Evolutionary conservation across 2,113 vertebrate genomes (phyloP), one percentile per base, ranked within the genome.

Genomic region (Ptilonorhynchus violaceus): DNA sequence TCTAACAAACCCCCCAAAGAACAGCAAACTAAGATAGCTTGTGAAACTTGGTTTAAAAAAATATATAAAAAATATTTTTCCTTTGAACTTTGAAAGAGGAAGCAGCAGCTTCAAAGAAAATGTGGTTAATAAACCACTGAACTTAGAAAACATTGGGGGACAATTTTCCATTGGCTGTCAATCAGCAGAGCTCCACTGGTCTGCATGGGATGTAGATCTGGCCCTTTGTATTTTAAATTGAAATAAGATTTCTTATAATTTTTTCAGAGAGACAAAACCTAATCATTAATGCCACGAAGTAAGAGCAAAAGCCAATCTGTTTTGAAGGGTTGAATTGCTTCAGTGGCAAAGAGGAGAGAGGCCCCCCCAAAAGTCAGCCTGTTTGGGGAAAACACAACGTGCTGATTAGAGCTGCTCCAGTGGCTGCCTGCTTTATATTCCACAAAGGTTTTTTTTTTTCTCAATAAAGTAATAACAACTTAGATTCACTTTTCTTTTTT

Each of bases 391-490:
- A 72, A 88, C 4, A n/a, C 78, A 88, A 22, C 16, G 6, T 93
- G 88, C 85, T 87, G 82, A 88, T 92, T n/a, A 93, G 63, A 92
- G 63, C 41, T 75, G 27, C 67, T 95, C 41, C 68, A 25, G 62
- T 8, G 17, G 60, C 50, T 92, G 35, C 56, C 76, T 83, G 10
- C 25, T 95, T 91, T 91, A 62, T 83, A 92, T 85, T 88, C 88
- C 81, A 83, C 27, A 31, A 79, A 73, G 50, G 69, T 68, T 93
- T 69, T 39, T 39, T 39, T 39, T 39, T 39, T 72, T 83, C 78
- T 35, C 59, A 63, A 23, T 42, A 78, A 86, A 85, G 30, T 78
- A 93, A 95, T 89, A 96, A 92, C 78, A 92, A 92, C 56, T 90
- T 88, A 52, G 42, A 89, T 50, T 70, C 42, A 37, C 80, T 87